Conservation (phyloP, 2,797 vertebrate genomes). For the Menidia menidia region DNA sequence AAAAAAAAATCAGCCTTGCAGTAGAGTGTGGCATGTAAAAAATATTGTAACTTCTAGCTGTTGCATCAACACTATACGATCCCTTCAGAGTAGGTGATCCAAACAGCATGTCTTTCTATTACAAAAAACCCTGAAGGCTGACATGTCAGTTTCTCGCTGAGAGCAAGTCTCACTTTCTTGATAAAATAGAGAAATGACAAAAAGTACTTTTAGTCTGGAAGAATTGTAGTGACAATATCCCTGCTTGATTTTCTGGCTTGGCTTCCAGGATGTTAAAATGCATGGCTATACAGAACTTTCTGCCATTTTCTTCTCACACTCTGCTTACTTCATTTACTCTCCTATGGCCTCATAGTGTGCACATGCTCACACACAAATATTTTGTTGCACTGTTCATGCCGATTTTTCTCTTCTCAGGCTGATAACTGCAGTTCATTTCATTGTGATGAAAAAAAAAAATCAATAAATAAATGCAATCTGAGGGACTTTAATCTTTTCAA, state of each 20-base stretch:
- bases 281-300: constrained; percentile 50
- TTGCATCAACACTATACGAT: constrained; percentile 13
- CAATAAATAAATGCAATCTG: constrained; percentile 32
- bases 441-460: constrained; percentile 4
- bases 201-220: constrained; percentile 27
- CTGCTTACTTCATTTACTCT: constrained; percentile 34
- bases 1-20: neutral
- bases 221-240: constrained; percentile 54
- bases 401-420: constrained; percentile 27
- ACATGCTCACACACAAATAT: neutral
- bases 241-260: constrained; percentile 41
- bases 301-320: constrained; percentile 40
- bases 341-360: constrained; percentile 2
- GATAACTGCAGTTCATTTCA: constrained; percentile 38
- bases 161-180: constrained; percentile 27
- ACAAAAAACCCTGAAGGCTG: constrained; percentile 21
- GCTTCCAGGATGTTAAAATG: constrained; percentile 63
- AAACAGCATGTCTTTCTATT: constrained; percentile 21
- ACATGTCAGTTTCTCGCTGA: constrained; percentile 34
- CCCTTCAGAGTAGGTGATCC: constrained; percentile 3
- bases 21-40: constrained; percentile 2
- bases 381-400: neutral
- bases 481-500: constrained; percentile 56
- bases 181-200: constrained; percentile 6
- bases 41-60: constrained; percentile 23